Evolutionary conservation across 1,140 invertebrate genomes (phyloP).

Genomic region (Sycophaga agraensis): DNA sequence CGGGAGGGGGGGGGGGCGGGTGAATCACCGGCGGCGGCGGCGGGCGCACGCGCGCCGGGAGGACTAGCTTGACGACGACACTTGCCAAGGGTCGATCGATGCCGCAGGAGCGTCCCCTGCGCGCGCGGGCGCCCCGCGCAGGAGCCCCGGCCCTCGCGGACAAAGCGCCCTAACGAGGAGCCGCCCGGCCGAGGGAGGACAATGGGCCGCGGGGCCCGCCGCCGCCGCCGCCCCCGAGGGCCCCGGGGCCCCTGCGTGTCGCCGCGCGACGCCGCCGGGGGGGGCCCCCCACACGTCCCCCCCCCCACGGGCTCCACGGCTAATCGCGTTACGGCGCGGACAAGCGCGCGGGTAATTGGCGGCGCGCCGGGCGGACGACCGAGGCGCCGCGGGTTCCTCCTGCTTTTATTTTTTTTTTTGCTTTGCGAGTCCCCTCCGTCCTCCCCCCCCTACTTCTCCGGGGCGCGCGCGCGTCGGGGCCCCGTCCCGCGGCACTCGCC

Average conservation of each 20-base stretch:
- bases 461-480: too few species aligned
- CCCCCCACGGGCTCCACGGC: not conserved
- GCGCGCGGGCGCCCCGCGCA: not conserved
- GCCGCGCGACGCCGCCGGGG: too few species aligned
- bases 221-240: too few species aligned
- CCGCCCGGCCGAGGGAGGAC: conserved; percentile 20
- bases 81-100: conserved; percentile 30
- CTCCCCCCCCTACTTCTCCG: not conserved
- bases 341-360: too few species aligned
- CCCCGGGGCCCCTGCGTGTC: too few species aligned
- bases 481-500: not conserved
- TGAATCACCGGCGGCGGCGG: not conserved
- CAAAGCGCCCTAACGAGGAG: conserved; percentile 12
- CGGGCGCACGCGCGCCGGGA: not conserved
- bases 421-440: too few species aligned
- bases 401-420: too few species aligned
- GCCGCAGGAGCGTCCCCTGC: conserved; percentile 18
- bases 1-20: not conserved
- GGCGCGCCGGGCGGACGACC: too few species aligned
- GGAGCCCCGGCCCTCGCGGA: not conserved
- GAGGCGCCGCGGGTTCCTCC: too few species aligned
- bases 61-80: conserved; percentile 24
- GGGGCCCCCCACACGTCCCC: not conserved
- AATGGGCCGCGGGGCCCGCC: conserved; percentile 18
- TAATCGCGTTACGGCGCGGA: too few species aligned